Conservation (phyloP, 2,888 invertebrate genomes). For the Tyria jacobaeae region DNA sequence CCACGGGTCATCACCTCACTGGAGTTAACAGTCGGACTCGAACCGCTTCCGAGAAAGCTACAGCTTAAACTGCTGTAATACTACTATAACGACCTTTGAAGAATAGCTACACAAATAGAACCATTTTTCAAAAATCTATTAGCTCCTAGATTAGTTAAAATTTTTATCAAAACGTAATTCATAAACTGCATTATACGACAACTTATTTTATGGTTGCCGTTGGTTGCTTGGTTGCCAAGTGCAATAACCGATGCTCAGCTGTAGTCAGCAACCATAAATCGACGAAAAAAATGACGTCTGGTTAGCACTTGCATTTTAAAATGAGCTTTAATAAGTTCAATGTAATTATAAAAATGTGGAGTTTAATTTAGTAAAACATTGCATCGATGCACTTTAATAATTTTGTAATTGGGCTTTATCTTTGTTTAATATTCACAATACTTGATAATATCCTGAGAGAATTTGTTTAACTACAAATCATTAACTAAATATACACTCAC, state of each 20-base stretch:
- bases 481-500: too few relatives aligned
- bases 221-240: conserved; percentile 31
- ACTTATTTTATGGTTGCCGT: conserved; percentile 37
- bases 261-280: conserved; percentile 11
- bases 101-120: too few relatives aligned
- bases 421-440: too few relatives aligned
- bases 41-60: too few relatives aligned
- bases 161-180: conserved; percentile 12
- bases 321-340: not conserved
- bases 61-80: too few relatives aligned
- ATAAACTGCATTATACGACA: conserved; percentile 25
- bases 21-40: too few relatives aligned
- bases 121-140: too few relatives aligned
- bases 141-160: not conserved
- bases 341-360: not conserved
- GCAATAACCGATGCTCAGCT: conserved; percentile 39
- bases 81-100: too few relatives aligned
- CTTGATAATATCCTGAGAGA: too few relatives aligned
- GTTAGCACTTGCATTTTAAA: conserved; percentile 12
- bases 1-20: too few relatives aligned
- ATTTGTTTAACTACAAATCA: too few relatives aligned
- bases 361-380: not conserved
- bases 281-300: too few relatives aligned
- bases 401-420: not conserved
- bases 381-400: not conserved